Evolutionary conservation across 2,888 invertebrate genomes (phyloP), one percentile per base, ranked within the genome.

Genomic region (Drosophila nr. fundita): DNA sequence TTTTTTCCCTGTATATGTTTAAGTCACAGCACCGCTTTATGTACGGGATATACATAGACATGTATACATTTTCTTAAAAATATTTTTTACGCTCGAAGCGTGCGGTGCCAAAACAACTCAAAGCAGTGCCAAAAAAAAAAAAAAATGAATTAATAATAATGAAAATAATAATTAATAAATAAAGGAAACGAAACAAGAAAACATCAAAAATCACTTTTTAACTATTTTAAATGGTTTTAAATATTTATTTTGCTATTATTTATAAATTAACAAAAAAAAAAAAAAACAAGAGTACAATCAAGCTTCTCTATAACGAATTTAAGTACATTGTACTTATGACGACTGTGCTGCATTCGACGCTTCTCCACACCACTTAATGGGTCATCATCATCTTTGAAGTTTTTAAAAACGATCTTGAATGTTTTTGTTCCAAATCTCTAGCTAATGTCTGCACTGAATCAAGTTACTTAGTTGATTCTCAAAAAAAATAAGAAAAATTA

Each of bases 91-190:
- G 87, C 82, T 84, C 57, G 71, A 89, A 90, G 88, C 86, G 90
- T 80, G 83, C 80, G 89, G 85, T 89, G 85, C 85, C 90, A 89
- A 86, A 86, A 85, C 53, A 74, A 87, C 87, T 85, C 75, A 89
- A 85, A 89, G 88, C 89, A 85, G 89, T 85, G 85, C 85, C 89
- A 85, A 86, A 89, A 83, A 87, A 73, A 60, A 73, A 60, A 55
- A 62, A 53, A 40, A 48, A 61, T 24, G 57, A 34, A 18, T 30
- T 62, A 59, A 76, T 11, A 66, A 72, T 67, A 64, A 69, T 57
- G 57, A 71, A 64, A 52, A 42, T 27, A n/a, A 49, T 29, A 63
- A 71, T 38, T 45, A 24, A 45, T 45, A 24, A 45, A 45, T 11
- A 45, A 45, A 55, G 48, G 55, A 38, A 53, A 45, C 8, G 45